Conservation (phyloP, 2,113 vertebrate species). For the Gallinago paraguaiae region DNA sequence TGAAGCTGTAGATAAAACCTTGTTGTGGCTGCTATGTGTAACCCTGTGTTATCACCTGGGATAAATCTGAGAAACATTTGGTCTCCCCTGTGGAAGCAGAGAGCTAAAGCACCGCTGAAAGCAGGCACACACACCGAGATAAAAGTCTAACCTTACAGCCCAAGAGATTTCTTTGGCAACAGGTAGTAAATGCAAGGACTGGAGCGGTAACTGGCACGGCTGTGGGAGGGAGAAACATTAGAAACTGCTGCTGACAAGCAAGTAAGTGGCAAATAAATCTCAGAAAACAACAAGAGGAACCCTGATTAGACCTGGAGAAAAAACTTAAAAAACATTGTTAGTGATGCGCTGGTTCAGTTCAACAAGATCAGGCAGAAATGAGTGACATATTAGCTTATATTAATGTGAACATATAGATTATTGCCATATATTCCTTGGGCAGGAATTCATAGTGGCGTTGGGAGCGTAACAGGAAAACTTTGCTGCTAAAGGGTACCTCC, state of each 20-base stretch:
- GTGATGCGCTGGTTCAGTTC: not conserved
- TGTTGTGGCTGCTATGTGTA: not conserved
- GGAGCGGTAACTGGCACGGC: not conserved
- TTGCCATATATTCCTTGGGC: not conserved
- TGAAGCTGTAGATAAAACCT: not conserved
- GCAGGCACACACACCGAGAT: accelerated
- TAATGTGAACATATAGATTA: not conserved
- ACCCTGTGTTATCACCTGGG: not conserved
- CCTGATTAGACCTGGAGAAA: not conserved
- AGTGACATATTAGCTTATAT: not conserved
- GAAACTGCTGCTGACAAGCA: not conserved
- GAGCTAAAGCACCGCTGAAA: not conserved
- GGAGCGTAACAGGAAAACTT: not conserved
- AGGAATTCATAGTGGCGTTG: not conserved
- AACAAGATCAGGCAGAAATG: not conserved
- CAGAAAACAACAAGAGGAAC: not conserved
- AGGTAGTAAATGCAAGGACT: not conserved
- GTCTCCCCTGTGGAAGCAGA: not conserved
- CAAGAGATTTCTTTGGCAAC: not conserved
- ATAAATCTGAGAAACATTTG: not conserved
- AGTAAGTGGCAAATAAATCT: not conserved
- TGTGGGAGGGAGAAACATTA: not conserved
- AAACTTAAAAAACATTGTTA: not conserved
- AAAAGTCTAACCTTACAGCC: not conserved
- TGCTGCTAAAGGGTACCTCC: not conserved